Percentiles rank a stretch among this genome's conserved stretches.
These are phyloP conservation scores for Euleptes europaea DNA, from an alignment of 2,113 vertebrate species.

Conservation along the genomic window DNA sequence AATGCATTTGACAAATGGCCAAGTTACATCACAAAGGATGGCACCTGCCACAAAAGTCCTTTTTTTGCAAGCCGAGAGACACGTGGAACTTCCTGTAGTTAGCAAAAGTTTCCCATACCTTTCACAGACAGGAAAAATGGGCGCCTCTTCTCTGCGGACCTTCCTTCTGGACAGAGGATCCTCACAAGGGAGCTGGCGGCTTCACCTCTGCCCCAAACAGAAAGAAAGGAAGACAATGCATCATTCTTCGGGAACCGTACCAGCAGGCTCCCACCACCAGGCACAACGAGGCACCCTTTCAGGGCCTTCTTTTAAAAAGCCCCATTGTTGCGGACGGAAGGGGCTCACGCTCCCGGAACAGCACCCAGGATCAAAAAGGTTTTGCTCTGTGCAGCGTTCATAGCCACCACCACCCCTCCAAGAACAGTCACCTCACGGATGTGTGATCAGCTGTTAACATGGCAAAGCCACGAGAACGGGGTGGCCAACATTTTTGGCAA, in stretches of 20 bases:
- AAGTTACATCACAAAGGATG: background rate
- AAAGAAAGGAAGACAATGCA: background rate
- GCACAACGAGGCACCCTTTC: background rate
- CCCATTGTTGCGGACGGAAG: background rate
- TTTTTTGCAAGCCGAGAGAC: background rate
- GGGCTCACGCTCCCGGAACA: background rate
- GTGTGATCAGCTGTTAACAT: background rate
- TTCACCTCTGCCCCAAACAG: constrained; percentile 10
- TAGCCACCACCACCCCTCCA: fast-evolving
- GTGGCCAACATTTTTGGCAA: background rate
- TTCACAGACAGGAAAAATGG: constrained; percentile 23
- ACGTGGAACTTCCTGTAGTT: background rate
- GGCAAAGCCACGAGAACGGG: background rate
- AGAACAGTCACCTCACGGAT: background rate
- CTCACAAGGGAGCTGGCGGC: background rate
- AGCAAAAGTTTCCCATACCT: background rate
- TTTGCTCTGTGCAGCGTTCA: too few relatives aligned
- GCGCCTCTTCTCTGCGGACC: background rate
- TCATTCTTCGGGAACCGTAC: background rate
- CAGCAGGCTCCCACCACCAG: background rate
- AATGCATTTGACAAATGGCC: background rate
- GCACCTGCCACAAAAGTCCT: background rate
- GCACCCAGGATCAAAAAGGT: background rate
- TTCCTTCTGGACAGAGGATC: background rate
- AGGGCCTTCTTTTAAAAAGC: background rate